phyloP scores from a whole-genome alignment of 1,140 invertebrate species.

The Hylaeus anthracinus region DNA sequence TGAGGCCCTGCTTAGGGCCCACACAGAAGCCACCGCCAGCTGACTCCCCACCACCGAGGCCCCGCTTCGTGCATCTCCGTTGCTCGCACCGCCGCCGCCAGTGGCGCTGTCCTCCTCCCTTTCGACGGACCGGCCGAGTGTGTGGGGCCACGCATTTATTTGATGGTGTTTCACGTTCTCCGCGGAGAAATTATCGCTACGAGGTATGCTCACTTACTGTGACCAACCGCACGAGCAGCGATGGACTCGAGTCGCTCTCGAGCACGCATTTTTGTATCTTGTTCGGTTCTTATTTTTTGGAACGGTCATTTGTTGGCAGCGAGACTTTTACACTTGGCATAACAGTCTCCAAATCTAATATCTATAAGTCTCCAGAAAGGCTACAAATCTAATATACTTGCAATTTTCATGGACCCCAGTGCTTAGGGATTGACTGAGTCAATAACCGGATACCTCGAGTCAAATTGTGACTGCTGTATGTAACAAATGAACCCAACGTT shows the following conservation, averaged over 20 bases:
- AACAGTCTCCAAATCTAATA: too few species aligned
- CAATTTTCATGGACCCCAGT: too few species aligned
- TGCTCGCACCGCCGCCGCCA: neutral
- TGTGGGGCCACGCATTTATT: slow-evolving; percentile 62
- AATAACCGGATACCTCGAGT: too few species aligned
- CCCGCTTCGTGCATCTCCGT: neutral
- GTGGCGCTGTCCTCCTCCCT: neutral
- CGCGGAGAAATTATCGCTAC: slow-evolving; percentile 69
- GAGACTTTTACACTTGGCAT: too few species aligned
- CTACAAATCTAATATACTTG: too few species aligned
- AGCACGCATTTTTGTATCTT: neutral
- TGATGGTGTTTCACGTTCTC: slow-evolving; percentile 65
- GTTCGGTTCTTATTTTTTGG: neutral
- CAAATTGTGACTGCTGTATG: too few species aligned
- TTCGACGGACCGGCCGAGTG: slow-evolving; percentile 20
- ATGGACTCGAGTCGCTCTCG: slow-evolving; percentile 43
- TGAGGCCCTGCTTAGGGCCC: slow-evolving; percentile 59
- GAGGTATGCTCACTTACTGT: slow-evolving; percentile 64
- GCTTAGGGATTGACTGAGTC: too few species aligned
- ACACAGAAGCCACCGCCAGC: slow-evolving; percentile 58
- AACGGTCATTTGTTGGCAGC: too few species aligned
- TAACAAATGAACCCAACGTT: too few species aligned
- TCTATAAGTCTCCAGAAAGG: too few species aligned
- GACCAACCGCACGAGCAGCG: slow-evolving; percentile 61
- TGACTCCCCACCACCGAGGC: neutral